Base-by-base conservation (phyloP, 2,797 vertebrate species). In the Oophaga sylvatica region DNA sequence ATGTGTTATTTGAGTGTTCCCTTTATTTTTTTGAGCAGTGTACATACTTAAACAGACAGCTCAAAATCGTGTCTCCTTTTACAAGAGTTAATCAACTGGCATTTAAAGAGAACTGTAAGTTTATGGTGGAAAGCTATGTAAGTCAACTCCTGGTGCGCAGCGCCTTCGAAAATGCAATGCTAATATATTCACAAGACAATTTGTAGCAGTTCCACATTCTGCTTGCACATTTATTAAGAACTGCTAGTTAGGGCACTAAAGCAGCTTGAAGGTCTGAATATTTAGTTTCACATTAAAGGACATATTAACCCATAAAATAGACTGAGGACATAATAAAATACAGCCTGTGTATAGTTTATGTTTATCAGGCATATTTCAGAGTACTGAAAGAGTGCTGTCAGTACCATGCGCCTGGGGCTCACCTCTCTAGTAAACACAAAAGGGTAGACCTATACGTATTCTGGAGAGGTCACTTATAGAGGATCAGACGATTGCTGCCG, bases 201-300 rank as follows among this genome's bases (percentile, higher is more conserved):
- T 65, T 56, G 41, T 76, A 77, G 73, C 59, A 53, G 71, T 85
- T 77, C 71, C 16, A 31, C 59, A 31, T 65, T 48, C 41, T 76
- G 41, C 83, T 85, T 16, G 73, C 22, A 67, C 59, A 65, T 78
- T 76, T 65, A 77, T 78, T 63, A 77, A 78, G 20, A 56, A 56
- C 5, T 31, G 41, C 17, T 85, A 84, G 73, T 84, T 77, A 67
- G 41, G 83, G n/a, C 41, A 31, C 73, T 65, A 78, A 84, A 84
- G 26, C 83, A 65, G 71, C 71, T 71, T 57, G 53, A 83, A 31
- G 67, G 53, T 35, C 59, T 84, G 68, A 60, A 84, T 84, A 75
- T 84, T 75, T 48, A 62, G 48, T 35, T 71, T 20, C 31, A 57
- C 81, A 73, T 19, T 57, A 83, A 35, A 22, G 48, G 48, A 45